Evolutionary conservation across 2,888 invertebrate genomes (phyloP).

Genomic region (Empis stercorea): DNA sequence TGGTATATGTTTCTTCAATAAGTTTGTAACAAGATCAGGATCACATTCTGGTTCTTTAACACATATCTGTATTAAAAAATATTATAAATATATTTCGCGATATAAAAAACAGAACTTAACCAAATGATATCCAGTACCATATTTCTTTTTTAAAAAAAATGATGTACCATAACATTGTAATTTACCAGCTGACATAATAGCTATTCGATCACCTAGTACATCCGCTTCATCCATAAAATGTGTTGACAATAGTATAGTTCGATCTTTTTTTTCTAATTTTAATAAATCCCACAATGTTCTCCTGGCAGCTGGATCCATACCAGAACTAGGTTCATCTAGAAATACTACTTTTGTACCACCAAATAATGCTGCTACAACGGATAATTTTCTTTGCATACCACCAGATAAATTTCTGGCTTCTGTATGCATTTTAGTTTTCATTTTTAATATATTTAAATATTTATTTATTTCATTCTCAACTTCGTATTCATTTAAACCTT

Average conservation of each 20-base stretch:
- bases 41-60: conserved; percentile 43
- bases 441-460: conserved; percentile 50
- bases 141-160: conserved; percentile 69
- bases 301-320: conserved; percentile 75
- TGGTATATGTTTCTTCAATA: conserved; percentile 52
- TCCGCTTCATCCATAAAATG: conserved; percentile 91
- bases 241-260: conserved; percentile 69
- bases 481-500: conserved; percentile 43
- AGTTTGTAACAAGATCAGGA: conserved; percentile 39
- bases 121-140: conserved; percentile 73
- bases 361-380: conserved; percentile 62
- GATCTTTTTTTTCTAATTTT: conserved; percentile 54
- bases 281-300: conserved; percentile 76
- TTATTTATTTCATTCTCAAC: conserved; percentile 47
- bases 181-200: conserved; percentile 72
- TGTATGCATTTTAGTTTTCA: conserved; percentile 51
- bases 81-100: no score
- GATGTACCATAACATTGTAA: conserved; percentile 71
- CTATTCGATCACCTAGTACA: conserved; percentile 72
- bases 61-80: conserved; percentile 32
- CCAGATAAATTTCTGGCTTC: conserved; percentile 51
- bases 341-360: conserved; percentile 61
- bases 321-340: conserved; percentile 68
- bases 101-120: conserved; percentile 27
- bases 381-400: conserved; percentile 66